phyloP scores from a whole-genome alignment of 1,140 invertebrate species.

The Eriocheir sinensis region DNA sequence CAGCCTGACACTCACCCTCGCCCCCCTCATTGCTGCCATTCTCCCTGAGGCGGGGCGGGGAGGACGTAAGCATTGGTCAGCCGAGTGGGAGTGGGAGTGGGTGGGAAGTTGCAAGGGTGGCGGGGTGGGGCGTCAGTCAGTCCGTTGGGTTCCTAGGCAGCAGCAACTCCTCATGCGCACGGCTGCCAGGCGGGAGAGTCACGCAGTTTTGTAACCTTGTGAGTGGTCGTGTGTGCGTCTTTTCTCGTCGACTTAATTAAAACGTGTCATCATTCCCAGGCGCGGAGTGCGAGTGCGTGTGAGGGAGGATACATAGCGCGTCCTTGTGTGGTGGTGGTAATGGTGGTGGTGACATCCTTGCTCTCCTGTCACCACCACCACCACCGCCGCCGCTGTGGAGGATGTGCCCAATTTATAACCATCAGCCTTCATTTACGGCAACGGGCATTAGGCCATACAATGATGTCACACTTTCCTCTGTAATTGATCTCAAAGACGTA shows the following conservation, averaged over 20 bases:
- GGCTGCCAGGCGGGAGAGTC: neutral
- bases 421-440: neutral
- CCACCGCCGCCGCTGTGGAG: neutral
- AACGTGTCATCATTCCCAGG: no score
- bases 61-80: neutral
- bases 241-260: no score
- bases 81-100: no score
- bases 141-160: neutral
- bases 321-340: neutral
- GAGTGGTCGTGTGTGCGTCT: neutral
- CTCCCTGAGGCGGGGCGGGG: no score
- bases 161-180: neutral
- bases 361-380: no score
- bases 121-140: neutral
- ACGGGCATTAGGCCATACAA: neutral
- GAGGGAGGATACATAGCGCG: neutral
- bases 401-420: constrained; percentile 2
- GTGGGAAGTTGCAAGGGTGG: no score
- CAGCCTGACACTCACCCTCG: no score
- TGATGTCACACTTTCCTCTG: neutral
- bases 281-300: neutral
- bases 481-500: neutral
- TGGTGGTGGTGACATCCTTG: no score
- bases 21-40: no score
- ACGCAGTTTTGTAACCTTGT: neutral